These are phyloP conservation scores for Drosophila subpulchrella DNA, from an alignment of 1,140 invertebrate species.

Conservation along the genomic window DNA sequence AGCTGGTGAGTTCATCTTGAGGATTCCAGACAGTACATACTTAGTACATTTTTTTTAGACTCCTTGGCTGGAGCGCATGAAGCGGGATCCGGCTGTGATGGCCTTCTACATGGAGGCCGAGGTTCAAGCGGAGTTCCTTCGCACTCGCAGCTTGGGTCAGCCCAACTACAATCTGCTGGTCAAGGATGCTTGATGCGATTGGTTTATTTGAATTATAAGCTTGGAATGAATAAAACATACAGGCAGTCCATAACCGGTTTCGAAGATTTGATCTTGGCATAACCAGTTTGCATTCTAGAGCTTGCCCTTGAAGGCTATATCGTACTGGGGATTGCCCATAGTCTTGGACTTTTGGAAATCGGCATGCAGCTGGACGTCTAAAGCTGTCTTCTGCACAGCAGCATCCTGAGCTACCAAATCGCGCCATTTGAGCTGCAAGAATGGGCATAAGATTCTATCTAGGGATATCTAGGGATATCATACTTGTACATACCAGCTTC, in stretches of 20 bases:
- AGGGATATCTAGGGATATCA: not conserved
- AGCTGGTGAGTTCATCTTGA: conserved; percentile 63
- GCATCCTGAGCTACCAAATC: conserved; percentile 89
- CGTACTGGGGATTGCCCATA: conserved; percentile 89
- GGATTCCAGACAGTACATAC: not conserved
- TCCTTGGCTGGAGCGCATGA: conserved; percentile 89
- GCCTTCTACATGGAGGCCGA: conserved; percentile 88
- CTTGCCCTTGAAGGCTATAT: conserved; percentile 84
- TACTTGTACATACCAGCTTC: conserved; percentile 20
- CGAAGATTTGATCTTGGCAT: not conserved
- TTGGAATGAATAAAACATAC: conserved; percentile 53
- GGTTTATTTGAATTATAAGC: conserved; percentile 28
- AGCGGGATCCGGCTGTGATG: conserved; percentile 89
- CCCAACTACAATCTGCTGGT: conserved; percentile 73
- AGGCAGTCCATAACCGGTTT: not conserved
- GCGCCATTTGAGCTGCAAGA: conserved; percentile 86
- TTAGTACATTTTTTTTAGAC: conserved; percentile 84
- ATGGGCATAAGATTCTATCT: not conserved
- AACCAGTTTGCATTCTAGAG: conserved; percentile 6
- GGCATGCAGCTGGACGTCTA: conserved; percentile 89
- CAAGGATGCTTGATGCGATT: conserved; percentile 51
- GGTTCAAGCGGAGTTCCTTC: conserved; percentile 88
- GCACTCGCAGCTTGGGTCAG: conserved; percentile 62
- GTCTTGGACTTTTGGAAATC: conserved; percentile 89
- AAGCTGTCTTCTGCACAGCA: conserved; percentile 88